Evolutionary conservation across 2,888 invertebrate genomes (phyloP).

Genomic region (Pollenia amentaria): DNA sequence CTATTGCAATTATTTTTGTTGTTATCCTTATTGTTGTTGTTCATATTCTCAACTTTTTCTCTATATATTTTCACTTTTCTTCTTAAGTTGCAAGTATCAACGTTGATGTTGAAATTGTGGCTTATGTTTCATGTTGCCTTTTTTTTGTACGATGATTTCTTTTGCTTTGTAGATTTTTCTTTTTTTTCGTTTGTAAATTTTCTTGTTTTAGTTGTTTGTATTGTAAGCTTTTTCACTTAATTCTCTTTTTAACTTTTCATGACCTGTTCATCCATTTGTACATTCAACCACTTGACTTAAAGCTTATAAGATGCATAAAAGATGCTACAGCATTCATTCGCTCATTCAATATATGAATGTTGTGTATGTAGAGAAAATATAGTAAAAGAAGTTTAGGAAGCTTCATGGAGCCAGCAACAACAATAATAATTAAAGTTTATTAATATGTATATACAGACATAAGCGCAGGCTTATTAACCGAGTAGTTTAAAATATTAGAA

Average conservation of each 20-base stretch:
- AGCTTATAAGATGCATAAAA: slow-evolving; percentile 47
- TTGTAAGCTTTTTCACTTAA: slow-evolving; percentile 10
- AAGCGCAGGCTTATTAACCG: no score
- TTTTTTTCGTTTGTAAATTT: background rate
- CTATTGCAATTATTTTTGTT: slow-evolving; percentile 25
- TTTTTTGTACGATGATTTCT: slow-evolving; percentile 21
- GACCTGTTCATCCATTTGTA: slow-evolving; percentile 46
- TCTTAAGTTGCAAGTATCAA: slow-evolving; percentile 11
- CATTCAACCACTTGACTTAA: slow-evolving; percentile 53
- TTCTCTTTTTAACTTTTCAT: slow-evolving; percentile 47
- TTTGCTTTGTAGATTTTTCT: background rate
- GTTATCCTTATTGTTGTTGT: slow-evolving; percentile 7
- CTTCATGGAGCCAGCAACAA: background rate
- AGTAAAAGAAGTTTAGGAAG: background rate
- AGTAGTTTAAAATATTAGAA: no score
- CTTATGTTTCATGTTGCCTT: slow-evolving; percentile 52
- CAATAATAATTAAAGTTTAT: no score
- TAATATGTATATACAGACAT: no score
- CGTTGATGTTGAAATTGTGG: slow-evolving; percentile 50
- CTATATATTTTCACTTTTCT: slow-evolving; percentile 23
- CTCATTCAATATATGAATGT: background rate
- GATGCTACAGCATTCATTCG: slow-evolving; percentile 10
- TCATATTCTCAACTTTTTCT: slow-evolving; percentile 33
- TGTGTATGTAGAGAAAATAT: background rate
- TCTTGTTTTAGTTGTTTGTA: background rate